Evolutionary conservation across 2,888 invertebrate genomes (phyloP), one percentile per base, ranked within the genome.

Genomic region (Geotrupes spiniger): DNA sequence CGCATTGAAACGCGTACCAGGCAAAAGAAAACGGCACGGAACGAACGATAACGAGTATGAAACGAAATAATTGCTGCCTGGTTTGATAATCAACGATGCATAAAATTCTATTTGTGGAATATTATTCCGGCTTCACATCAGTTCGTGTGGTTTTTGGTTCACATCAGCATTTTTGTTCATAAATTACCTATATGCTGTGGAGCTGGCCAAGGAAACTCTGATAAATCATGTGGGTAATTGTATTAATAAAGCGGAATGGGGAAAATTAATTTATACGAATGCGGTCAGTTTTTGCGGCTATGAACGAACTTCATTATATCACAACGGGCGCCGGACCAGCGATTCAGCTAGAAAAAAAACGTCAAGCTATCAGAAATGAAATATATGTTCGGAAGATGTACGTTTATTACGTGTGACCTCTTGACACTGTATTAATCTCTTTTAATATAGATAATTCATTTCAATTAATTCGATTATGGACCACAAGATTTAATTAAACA

Each of bases 191-290:
- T 15, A 14, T 11, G 29, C 15, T 8, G 33, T 14, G 15, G 33
- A 10, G 33, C 14, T 12, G 2, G n/a, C 11, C 33, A 9, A 33
- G 33, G 33, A 40, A 49, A 29, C 26, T 33, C 33, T 29, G 39
- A 51, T 51, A 46, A 46, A 51, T 46, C 39, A 36, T 17, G 21
- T 36, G 17, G 26, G 38, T 46, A 46, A 46, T 42, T 46, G 46
- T 51, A 46, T 51, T 42, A 46, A 36, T 51, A 41, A 51, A 41
- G 42, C 42, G 11, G 17, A 43, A 38, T 27, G 43, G 42, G 21
- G 36, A 47, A 43, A 47, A 51, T 51, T 51, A 51, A 47, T 47
- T 51, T 51, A 47, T 45, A 52, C 42, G 44, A 49, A 46, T 39
- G 45, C 38, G 45, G 47, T 36, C 46, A 28, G 45, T 52, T 49